Evolutionary conservation across 2,113 vertebrate genomes (phyloP).

Genomic region (Passer montanus): DNA sequence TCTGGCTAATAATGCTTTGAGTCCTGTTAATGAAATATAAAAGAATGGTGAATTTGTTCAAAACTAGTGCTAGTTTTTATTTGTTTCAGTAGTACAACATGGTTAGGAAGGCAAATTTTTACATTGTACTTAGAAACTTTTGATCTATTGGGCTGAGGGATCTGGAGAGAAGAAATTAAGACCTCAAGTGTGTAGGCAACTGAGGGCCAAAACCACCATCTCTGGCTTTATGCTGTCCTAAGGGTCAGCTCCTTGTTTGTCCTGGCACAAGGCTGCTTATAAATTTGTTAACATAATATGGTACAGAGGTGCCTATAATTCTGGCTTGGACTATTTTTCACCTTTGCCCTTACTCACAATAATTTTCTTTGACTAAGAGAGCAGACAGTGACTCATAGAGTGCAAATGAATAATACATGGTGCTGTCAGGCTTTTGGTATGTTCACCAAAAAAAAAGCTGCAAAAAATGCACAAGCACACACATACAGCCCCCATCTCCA

Average conservation of each 20-base stretch:
- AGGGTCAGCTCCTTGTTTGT: not conserved
- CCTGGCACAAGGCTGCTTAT: not conserved
- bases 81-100: not conserved
- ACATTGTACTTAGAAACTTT: not conserved
- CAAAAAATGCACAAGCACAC: not conserved
- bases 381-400: constrained; percentile 32
- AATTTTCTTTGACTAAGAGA: constrained; percentile 60
- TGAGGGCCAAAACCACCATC: not conserved
- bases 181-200: not conserved
- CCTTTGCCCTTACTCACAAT: constrained; percentile 44
- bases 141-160: not conserved
- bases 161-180: constrained; percentile 20
- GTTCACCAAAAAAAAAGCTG: not conserved
- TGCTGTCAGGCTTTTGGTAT: constrained; percentile 32
- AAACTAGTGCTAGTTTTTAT: not conserved
- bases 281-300: constrained; percentile 56
- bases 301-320: constrained; percentile 32
- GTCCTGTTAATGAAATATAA: not conserved
- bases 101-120: not conserved
- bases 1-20: not conserved
- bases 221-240: constrained; percentile 16
- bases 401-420: constrained; percentile 2
- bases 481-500: not conserved
- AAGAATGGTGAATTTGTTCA: not conserved
- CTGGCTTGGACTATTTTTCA: constrained; percentile 23